Evolutionary conservation across 37 sponge, comb jelly and placozoan species (phyloP), one percentile per base, ranked within the genome.

Genomic region (Geodia barretti): DNA sequence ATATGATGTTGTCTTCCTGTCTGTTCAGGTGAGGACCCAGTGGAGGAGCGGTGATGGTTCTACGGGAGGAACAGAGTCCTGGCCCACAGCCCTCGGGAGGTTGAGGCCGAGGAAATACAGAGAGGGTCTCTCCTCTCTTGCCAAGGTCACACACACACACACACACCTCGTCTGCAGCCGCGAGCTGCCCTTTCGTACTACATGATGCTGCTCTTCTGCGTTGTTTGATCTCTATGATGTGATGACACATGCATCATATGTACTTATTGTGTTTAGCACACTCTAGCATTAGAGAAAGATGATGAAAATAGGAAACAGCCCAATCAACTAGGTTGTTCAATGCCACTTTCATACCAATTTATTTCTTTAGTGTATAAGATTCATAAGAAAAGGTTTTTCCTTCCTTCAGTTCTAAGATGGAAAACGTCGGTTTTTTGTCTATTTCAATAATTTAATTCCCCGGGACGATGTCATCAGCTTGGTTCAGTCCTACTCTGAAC

Each of bases 41-140:
- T 83, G 83, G 83, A 83, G 58, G 39, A 65, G 74, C 36, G 33
- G 60, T 85, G 99, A 42, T 91, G 96, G 64, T 98, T 98, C 78
- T 86, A 93, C 76, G 99, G 99, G 25, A 96, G 93, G 79, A 96
- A 96, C 72, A 74, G 91, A 54, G 95, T 98, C n/a, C 87, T 94
- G 92, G 87, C 91, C n/a, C 63, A 39, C 93, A 9, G 94, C 94
- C 23, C 83, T 98, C 41, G 99, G 99, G 0, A 71, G 80, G 23
- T 81, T 83, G 30, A 85, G 80, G 3, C 86, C 89, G 60, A 83
- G 88, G 11, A 96, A 98, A 72, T 94, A 90, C 74, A 88, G 82
- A 62, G 92, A 88, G 23, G 88, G 89, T 30, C 86, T 98, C 20
- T 96, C 93, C 76, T 65, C 70, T 36, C 33, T 97, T 33, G 29